Evolutionary conservation across 2,113 vertebrate genomes (phyloP), one percentile per base, ranked within the genome.

Genomic region (Trichomycterus rosablanca): DNA sequence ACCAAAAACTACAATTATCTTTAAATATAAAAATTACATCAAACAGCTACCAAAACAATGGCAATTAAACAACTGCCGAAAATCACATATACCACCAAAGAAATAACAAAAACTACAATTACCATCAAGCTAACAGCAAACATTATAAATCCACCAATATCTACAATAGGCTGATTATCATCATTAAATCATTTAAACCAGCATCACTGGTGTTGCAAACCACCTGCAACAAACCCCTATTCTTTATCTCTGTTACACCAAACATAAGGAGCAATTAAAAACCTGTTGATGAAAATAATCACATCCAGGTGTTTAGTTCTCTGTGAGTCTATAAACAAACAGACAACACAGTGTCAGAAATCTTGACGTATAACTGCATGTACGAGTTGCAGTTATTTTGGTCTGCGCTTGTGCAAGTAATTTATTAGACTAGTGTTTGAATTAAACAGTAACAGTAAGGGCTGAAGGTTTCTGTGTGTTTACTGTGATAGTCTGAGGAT

Each of bases 401-500:
- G 39, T 6, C 15, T n/a, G n/a, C 6, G 15, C 8, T 16, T 10
- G 15, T 2, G 3, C 51, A n/a, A 28, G 15, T 34, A 45, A 59
- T 53, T 53, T 35, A 52, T 52, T 30, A 32, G 34, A 24, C 40
- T 45, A 45, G 28, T 52, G 12, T 35, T 18, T 18, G 1, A 30
- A 45, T 22, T 60, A 67, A 53, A 28, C 32, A 16, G 12, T 40
- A 22, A 56, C 22, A 49, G 66, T 61, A 43, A 22, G 50, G 45
- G 61, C 44, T 50, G 53, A 35, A 48, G 54, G 48, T 61, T 30
- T 70, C 45, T 44, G 66, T 39, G 26, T 75, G 71, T 71, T 78
- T 68, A 75, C 51, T 39, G 60, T 39, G 66, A 73, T 62, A 58
- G 45, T 46, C 66, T 70, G 48, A 70, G 77, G 62, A 83, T 62